A percentile compares a stretch with the other conserved stretches of the same genome.
Evolutionary conservation across 2,888 invertebrate species (phyloP).

Genomic region (Venustoraphidia nigricollis): DNA sequence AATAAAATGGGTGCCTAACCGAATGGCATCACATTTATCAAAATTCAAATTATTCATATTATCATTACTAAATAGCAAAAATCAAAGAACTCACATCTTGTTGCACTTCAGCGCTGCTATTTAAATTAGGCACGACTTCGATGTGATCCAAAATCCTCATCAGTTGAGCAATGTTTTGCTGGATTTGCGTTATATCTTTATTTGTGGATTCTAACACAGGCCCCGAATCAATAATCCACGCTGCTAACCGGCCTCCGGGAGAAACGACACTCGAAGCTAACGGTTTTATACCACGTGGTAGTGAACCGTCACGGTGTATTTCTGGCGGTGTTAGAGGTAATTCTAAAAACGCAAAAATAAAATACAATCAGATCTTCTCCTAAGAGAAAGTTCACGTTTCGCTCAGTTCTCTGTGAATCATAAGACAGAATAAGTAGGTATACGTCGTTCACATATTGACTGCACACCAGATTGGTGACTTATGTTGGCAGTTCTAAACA

Average conservation of each 20-base stretch:
- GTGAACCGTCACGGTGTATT: constrained; percentile 26
- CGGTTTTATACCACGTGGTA: constrained; percentile 25
- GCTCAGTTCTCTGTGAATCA: constrained; percentile 20
- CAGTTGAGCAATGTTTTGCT: constrained; percentile 53
- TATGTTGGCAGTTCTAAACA: no score
- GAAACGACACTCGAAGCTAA: constrained; percentile 20
- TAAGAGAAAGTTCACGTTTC: constrained; percentile 27
- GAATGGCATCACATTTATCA: no score
- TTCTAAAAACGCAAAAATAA: constrained; percentile 28
- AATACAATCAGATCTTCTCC: constrained; percentile 30
- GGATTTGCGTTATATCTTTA: constrained; percentile 47
- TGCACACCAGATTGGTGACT: no score
- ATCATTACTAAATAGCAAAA: neutral
- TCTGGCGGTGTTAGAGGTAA: constrained; percentile 27
- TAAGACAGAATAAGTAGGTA: no score
- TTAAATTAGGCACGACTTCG: constrained; percentile 19
- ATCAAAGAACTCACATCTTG: no score
- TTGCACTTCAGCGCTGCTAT: neutral
- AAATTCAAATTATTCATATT: no score
- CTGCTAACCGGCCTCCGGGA: constrained; percentile 36
- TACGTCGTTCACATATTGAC: no score
- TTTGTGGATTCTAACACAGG: constrained; percentile 45
- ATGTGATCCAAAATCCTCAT: constrained; percentile 42
- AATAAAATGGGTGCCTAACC: no score
- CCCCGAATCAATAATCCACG: constrained; percentile 54